phyloP scores from a whole-genome alignment of 2,113 vertebrate genomes.

The Gallinago media region DNA sequence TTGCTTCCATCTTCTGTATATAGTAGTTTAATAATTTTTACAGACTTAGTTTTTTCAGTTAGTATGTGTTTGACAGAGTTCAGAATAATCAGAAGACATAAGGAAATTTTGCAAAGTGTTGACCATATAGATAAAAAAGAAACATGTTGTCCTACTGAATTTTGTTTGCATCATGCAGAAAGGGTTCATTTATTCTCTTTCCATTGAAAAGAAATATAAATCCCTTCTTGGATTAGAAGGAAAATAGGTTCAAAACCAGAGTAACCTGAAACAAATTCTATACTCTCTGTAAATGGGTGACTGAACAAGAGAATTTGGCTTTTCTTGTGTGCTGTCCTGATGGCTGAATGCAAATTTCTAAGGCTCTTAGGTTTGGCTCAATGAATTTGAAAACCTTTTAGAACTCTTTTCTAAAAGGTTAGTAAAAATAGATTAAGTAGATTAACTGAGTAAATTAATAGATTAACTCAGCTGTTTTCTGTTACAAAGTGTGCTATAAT shows the following conservation, averaged over 20 bases:
- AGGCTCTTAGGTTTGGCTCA: neutral
- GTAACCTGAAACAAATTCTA: neutral
- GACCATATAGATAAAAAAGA: neutral
- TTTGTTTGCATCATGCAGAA: neutral
- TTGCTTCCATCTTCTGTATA: neutral
- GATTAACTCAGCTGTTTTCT: neutral
- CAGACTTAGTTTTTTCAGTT: neutral
- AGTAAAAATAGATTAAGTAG: neutral
- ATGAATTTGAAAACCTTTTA: neutral
- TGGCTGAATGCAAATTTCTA: neutral
- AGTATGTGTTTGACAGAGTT: neutral
- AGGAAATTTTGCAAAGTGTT: neutral
- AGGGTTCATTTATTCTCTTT: neutral
- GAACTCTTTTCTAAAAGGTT: neutral
- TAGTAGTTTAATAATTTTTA: neutral
- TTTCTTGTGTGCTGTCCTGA: neutral
- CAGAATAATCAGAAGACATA: neutral
- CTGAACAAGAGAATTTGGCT: neutral
- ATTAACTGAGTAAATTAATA: neutral
- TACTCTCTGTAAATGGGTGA: neutral
- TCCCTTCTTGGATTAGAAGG: neutral
- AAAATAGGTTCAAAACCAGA: neutral
- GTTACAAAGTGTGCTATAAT: neutral
- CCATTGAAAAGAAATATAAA: neutral
- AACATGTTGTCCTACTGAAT: accelerated